Percentiles rank a stretch among this genome's conserved stretches.
phyloP scores from a whole-genome alignment of 2,797 vertebrate genomes.

The Pelochelys cantorii region DNA sequence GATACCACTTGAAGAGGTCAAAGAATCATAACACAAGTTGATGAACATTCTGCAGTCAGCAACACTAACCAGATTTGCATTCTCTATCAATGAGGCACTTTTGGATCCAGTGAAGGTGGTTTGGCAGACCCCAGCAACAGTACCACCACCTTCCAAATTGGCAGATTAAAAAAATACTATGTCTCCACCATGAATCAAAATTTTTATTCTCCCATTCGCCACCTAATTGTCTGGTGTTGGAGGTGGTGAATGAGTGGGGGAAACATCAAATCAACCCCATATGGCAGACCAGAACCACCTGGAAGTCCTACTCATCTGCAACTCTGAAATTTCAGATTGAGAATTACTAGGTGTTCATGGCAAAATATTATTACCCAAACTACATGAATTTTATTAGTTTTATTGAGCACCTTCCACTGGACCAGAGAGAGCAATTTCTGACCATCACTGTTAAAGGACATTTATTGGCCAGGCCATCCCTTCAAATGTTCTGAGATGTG shows the following conservation, averaged over 20 bases:
- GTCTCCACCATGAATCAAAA: not conserved
- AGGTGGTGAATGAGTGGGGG: not conserved
- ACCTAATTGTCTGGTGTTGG: not conserved
- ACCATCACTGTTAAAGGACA: not conserved
- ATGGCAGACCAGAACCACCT: not conserved
- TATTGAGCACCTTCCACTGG: not conserved
- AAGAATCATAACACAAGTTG: not conserved
- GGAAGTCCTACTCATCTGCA: not conserved
- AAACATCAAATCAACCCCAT: not conserved
- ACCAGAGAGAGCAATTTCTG: not conserved
- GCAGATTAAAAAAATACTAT: not conserved
- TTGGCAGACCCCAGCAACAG: not conserved
- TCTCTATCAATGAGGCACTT: not conserved
- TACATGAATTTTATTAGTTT: not conserved
- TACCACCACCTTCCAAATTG: not conserved
- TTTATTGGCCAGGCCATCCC: not conserved
- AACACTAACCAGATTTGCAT: not conserved
- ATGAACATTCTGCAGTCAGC: not conserved
- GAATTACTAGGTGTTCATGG: not conserved
- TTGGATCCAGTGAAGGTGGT: not conserved
- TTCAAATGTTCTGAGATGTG: not conserved
- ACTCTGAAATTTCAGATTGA: not conserved
- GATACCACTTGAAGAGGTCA: not conserved
- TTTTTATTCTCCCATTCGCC: not conserved
- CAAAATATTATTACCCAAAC: not conserved